Conservation (phyloP, 2,113 vertebrate species). For the Podiceps cristatus region DNA sequence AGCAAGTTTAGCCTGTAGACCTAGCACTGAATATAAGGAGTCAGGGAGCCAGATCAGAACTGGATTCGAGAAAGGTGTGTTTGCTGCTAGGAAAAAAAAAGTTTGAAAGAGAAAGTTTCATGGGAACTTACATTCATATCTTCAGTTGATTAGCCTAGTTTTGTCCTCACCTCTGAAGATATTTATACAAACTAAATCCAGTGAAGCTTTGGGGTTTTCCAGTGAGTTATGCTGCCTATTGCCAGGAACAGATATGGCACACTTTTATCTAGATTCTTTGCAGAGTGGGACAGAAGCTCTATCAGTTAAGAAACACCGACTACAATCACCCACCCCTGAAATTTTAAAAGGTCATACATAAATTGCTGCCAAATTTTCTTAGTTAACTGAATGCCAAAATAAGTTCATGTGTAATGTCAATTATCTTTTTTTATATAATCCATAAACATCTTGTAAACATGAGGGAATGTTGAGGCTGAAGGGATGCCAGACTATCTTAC, state of each 20-base stretch:
- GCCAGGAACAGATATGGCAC: neutral
- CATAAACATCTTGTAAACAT: neutral
- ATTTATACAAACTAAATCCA: neutral
- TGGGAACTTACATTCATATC: neutral
- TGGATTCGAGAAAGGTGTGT: neutral
- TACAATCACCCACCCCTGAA: neutral
- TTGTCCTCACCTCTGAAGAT: neutral
- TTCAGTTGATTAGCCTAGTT: neutral
- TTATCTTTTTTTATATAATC: neutral
- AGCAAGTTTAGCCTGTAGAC: neutral
- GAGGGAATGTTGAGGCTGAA: neutral
- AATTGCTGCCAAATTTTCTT: neutral
- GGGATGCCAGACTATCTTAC: neutral
- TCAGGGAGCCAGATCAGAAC: neutral
- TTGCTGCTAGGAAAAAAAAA: neutral
- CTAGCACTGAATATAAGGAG: neutral
- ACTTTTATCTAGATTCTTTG: neutral
- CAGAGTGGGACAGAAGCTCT: neutral
- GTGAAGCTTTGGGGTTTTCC: neutral
- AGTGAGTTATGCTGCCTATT: neutral
- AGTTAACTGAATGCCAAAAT: neutral
- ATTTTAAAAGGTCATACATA: neutral
- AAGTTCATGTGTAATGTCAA: neutral
- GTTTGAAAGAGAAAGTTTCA: neutral
- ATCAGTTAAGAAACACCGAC: conserved; percentile 1